These are phyloP conservation scores for Lepidonotus clava DNA, from an alignment of 2,888 invertebrate genomes.

Conservation along the genomic window DNA sequence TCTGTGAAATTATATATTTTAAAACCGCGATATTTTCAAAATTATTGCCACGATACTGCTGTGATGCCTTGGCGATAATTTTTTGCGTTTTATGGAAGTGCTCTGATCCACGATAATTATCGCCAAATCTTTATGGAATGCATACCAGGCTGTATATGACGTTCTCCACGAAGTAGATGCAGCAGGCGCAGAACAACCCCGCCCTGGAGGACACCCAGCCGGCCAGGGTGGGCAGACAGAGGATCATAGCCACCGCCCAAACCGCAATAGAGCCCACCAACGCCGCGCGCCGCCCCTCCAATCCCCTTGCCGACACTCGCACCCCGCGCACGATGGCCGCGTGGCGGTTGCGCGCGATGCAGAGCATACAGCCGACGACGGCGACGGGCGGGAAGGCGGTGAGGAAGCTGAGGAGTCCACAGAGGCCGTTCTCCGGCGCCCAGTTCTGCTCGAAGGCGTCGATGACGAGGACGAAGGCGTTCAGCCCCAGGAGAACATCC, in stretches of 20 bases:
- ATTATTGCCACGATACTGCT: too few relatives aligned
- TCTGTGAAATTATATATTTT: too few relatives aligned
- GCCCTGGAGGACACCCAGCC: constrained; percentile 27
- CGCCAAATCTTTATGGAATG: too few relatives aligned
- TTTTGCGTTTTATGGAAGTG: too few relatives aligned
- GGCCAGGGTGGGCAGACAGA: not conserved
- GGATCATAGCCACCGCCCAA: not conserved
- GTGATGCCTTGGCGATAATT: too few relatives aligned
- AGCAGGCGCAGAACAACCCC: constrained; percentile 50
- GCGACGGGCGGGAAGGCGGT: constrained; percentile 45
- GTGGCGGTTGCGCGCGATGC: constrained; percentile 35
- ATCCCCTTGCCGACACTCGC: not conserved
- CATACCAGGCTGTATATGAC: not conserved
- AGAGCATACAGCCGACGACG: not conserved
- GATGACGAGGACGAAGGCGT: constrained; percentile 15
- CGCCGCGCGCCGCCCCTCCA: not conserved
- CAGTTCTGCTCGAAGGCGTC: constrained; percentile 17
- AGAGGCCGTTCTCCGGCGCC: not conserved
- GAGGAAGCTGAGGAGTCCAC: constrained; percentile 20
- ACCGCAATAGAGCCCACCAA: not conserved
- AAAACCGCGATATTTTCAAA: too few relatives aligned
- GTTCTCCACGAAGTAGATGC: constrained; percentile 47
- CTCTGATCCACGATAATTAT: too few relatives aligned
- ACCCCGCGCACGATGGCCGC: not conserved
- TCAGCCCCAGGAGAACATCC: constrained; percentile 16